Evolutionary conservation across 1,140 invertebrate genomes (phyloP).

Genomic region (Euwallacea similis): DNA sequence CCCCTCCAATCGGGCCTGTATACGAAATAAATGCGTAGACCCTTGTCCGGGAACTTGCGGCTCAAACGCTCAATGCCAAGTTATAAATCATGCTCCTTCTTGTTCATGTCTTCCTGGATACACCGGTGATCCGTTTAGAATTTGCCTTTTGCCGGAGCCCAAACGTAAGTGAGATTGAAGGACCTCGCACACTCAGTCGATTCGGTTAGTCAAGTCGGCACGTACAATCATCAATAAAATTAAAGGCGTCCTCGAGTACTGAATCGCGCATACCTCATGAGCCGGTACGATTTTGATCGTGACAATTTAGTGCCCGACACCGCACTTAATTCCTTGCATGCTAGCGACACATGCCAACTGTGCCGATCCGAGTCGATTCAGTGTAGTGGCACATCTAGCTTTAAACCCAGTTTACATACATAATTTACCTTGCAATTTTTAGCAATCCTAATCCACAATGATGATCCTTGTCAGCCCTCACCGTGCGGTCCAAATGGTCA

Average conservation of each 20-base stretch:
- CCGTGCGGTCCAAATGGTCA: constrained; percentile 69
- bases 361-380: no score
- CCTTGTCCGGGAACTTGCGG: constrained; percentile 82
- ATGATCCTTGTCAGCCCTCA: constrained; percentile 62
- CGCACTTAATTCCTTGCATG: no score
- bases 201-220: no score
- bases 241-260: no score
- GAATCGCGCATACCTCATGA: no score
- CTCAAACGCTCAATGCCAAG: constrained; percentile 75
- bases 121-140: constrained; percentile 76
- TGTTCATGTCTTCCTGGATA: constrained; percentile 73
- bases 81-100: constrained; percentile 80
- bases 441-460: constrained; percentile 55
- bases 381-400: no score
- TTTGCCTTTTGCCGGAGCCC: constrained; percentile 51
- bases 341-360: no score
- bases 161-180: constrained; percentile 51
- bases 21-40: constrained; percentile 80
- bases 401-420: no score
- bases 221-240: no score
- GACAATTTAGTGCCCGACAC: no score
- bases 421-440: constrained; percentile 43
- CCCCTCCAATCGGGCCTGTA: constrained; percentile 75
- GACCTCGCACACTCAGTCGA: neutral
- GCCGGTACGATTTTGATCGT: no score